Base-by-base conservation (phyloP, 2,113 vertebrate genomes). In the Zingel zingel region DNA sequence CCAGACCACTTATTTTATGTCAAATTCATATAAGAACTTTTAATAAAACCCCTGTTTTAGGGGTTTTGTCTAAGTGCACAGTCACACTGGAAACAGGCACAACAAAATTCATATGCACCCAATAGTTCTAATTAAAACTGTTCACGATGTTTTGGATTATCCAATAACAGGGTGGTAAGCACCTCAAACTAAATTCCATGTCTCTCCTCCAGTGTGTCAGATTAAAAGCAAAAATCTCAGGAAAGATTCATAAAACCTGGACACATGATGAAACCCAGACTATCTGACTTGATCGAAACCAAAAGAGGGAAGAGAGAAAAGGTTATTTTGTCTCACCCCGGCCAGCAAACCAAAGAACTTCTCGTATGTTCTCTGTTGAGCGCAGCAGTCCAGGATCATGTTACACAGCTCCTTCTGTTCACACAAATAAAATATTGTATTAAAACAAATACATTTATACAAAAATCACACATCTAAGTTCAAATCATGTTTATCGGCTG, bases 301-400 rank as follows among this genome's bases (percentile, higher is more conserved):
- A 51, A 14, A 13, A 14, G 6, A 68, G 9, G 1, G 18, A 33
- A 30, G 6, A 68, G 33, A 56, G 16, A 43, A 3, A 21, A 15
- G 21, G 23, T 3, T 1, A 5, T 6, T 10, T 11, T 8, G 74
- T 94, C 98, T 98, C 90, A 99, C 98, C 96, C 98, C 98, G 23
- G 98, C 98, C 74, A 99, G 94, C 51, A 99, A 95, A 10, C 98
- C 98, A 33, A 99, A 99, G 95, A 99, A 99, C 93, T 99, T 99
- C 89, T 99, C 98, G 0, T 99, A 99, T 2, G 98, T 99, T 78
- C 98, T 97, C 94, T 99, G 98, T 82, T 99, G 98, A 86, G 98
- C 98, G 90, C 98, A 99, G 93, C 98, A 99, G 92, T 99, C 98
- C 84, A 99, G 96, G 91, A 99, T 99, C 98, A 99, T 99, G 94